Evolutionary conservation across 2,888 invertebrate genomes (phyloP).

Genomic region (Tetheella fluctuosa): DNA sequence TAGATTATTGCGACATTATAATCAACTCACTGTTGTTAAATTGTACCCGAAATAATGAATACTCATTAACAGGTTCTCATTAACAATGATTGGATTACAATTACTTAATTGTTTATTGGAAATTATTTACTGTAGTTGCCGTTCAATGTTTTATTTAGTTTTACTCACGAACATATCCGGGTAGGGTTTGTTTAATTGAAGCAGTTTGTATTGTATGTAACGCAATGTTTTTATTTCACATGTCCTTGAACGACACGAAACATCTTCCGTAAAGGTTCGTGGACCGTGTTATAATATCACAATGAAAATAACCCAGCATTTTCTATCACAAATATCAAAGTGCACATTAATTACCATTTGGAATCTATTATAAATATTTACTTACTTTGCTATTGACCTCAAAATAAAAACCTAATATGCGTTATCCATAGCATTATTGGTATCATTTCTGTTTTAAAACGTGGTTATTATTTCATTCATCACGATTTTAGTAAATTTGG

Average conservation of each 20-base stretch:
- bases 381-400: conserved; percentile 19
- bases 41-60: conserved; percentile 16
- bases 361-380: conserved; percentile 13
- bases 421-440: neutral
- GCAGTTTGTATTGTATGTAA: conserved; percentile 37
- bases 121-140: conserved; percentile 36
- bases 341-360: conserved; percentile 19
- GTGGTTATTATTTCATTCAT: conserved; percentile 5
- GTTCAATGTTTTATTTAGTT: conserved; percentile 36
- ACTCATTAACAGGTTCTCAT: conserved; percentile 24
- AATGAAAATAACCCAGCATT: conserved; percentile 16
- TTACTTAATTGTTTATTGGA: conserved; percentile 28
- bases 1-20: neutral
- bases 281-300: conserved; percentile 57
- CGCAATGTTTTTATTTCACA: conserved; percentile 41
- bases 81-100: neutral
- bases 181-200: conserved; percentile 35
- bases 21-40: neutral
- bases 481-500: conserved; percentile 27
- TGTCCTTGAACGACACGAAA: conserved; percentile 58
- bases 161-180: conserved; percentile 38
- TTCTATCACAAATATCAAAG: neutral
- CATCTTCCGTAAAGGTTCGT: conserved; percentile 63
- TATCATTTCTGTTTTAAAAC: neutral
- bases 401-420: conserved; percentile 11